Evolutionary conservation across 2,888 invertebrate species (phyloP).

Genomic region (Cabera pusaria): DNA sequence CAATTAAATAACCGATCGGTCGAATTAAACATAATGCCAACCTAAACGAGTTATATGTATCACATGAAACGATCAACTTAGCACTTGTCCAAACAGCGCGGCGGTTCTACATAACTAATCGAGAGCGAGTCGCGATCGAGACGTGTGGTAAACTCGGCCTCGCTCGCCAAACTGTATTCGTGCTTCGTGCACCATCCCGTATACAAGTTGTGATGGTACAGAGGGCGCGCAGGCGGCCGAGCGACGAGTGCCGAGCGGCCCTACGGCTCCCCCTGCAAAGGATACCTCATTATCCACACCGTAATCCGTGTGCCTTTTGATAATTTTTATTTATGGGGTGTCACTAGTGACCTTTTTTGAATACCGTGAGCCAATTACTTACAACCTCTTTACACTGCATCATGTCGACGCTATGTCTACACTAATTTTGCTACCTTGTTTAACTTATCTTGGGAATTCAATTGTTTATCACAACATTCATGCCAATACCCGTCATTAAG

Average conservation of each 20-base stretch:
- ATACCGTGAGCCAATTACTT: slow-evolving; percentile 37
- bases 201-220: slow-evolving; percentile 67
- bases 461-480: slow-evolving; percentile 11
- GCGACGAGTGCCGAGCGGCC: slow-evolving; percentile 34
- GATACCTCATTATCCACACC: slow-evolving; percentile 81
- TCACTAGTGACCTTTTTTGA: slow-evolving; percentile 56
- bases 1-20: slow-evolving; percentile 72
- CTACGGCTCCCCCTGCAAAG: slow-evolving; percentile 59
- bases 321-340: slow-evolving; percentile 72
- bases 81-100: slow-evolving; percentile 77
- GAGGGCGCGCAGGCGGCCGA: slow-evolving; percentile 64
- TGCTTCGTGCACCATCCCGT: slow-evolving; percentile 44
- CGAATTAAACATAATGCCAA: slow-evolving; percentile 78
- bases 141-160: slow-evolving; percentile 57
- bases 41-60: slow-evolving; percentile 73
- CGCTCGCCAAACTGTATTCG: slow-evolving; percentile 72
- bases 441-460: slow-evolving; percentile 8
- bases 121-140: slow-evolving; percentile 37
- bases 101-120: slow-evolving; percentile 61
- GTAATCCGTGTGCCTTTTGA: slow-evolving; percentile 78
- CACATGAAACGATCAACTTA: slow-evolving; percentile 81
- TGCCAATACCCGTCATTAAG: slow-evolving; percentile 13
- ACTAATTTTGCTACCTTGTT: slow-evolving; percentile 5
- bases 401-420: slow-evolving; percentile 7
- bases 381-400: slow-evolving; percentile 9